Evolutionary conservation across 30 jellyfish, hydroid and myxozoan genomes (phyloP).

Genomic region (Pelagia noctiluca): DNA sequence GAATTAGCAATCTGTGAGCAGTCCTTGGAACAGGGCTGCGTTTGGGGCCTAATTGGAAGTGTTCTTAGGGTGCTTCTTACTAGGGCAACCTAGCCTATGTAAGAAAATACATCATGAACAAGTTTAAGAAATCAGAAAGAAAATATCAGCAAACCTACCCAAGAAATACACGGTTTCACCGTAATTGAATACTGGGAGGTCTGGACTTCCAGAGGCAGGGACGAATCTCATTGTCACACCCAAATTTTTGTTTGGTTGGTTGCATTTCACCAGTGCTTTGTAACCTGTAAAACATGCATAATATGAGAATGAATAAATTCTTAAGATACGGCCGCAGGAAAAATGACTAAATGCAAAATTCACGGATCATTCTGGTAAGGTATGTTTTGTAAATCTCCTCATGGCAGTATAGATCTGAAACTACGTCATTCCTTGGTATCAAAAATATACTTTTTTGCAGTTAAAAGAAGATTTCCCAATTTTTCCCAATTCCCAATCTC

Average conservation of each 20-base stretch:
- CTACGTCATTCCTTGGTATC: no score
- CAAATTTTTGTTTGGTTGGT: neutral
- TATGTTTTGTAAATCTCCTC: neutral
- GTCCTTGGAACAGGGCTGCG: no score
- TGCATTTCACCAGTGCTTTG: conserved; percentile 24
- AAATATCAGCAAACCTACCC: conserved; percentile 11
- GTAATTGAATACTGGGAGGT: conserved; percentile 10
- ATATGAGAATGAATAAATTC: neutral
- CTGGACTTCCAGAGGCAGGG: conserved; percentile 8
- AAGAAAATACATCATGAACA: neutral
- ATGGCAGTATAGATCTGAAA: no score
- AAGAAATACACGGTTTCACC: conserved; percentile 23
- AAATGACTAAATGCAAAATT: neutral
- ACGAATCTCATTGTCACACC: conserved; percentile 31
- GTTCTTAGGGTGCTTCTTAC: neutral
- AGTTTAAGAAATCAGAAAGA: neutral
- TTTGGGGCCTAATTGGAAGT: neutral
- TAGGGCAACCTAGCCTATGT: neutral
- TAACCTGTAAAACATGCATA: neutral
- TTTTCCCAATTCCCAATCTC: no score
- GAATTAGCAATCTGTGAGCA: neutral
- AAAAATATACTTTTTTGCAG: no score
- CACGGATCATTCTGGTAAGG: neutral
- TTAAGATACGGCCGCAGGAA: neutral
- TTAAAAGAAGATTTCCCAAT: no score